These are phyloP conservation scores for Hetaerina titia DNA, from an alignment of 2,888 invertebrate genomes.

Conservation along the genomic window DNA sequence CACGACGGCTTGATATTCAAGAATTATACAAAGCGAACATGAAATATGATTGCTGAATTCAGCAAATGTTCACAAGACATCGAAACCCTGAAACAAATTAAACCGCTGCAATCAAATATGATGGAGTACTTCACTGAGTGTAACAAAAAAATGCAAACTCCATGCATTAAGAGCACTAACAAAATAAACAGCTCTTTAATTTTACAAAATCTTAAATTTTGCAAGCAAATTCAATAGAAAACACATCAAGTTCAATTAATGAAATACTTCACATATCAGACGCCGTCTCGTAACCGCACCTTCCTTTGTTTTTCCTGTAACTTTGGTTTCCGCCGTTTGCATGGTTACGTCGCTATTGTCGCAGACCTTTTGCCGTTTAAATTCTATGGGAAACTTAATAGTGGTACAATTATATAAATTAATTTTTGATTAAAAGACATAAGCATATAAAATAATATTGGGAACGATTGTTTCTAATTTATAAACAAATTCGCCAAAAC, in stretches of 20 bases:
- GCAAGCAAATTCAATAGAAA: not conserved
- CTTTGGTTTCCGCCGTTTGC: not conserved
- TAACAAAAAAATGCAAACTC: not conserved
- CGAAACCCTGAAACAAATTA: slow-evolving; percentile 43
- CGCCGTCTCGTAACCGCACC: not conserved
- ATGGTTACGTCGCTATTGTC: not conserved
- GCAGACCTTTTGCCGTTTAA: not conserved
- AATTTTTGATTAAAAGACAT: too few species aligned
- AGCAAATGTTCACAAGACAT: slow-evolving; percentile 32
- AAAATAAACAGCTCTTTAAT: not conserved
- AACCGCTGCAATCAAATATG: not conserved
- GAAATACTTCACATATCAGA: slow-evolving; percentile 56
- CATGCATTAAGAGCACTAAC: not conserved
- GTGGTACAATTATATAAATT: too few species aligned
- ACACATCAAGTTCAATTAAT: not conserved
- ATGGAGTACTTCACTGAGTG: not conserved
- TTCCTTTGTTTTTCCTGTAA: slow-evolving; percentile 38
- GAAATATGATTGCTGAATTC: slow-evolving; percentile 38
- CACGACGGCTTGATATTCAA: not conserved
- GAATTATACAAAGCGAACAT: not conserved
- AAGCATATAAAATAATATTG: too few species aligned
- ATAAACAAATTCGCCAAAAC: too few species aligned
- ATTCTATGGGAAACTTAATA: too few species aligned
- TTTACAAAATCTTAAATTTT: not conserved
- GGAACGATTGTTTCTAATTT: too few species aligned